Evolutionary conservation across 1,140 invertebrate genomes (phyloP), one percentile per base, ranked within the genome.

Genomic region (Dendrolimus punctatus): DNA sequence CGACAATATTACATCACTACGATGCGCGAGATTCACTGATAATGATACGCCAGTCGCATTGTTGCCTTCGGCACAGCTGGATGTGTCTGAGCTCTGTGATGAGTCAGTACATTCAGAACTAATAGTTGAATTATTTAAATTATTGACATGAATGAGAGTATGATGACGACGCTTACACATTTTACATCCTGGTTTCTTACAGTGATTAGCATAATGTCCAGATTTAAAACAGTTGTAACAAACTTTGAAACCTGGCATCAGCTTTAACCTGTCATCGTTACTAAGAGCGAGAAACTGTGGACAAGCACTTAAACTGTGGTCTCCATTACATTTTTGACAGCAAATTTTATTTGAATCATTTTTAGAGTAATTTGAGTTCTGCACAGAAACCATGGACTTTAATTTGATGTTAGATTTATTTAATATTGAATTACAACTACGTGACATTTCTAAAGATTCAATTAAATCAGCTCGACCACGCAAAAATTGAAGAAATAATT

Each of bases 201-300:
- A 55, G 40, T 7, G 48, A 44, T 50, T 49, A 8, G 47, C 36
- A 39, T 39, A 45, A 10, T 55, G 53, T 39, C 53, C 53, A 9
- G 10, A 6, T 6, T 36, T 8, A 39, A 55, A 49, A 45, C 53
- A 55, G 40, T 55, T 55, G 10, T 36, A 55, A 46, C 53, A 55
- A 6, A 55, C 42, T 40, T 49, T 55, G 8, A 39, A 50, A n/a
- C 8, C 44, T 7, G 40, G 36, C 2, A 55, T 6, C 46, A 10
- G 39, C 37, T 49, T 39, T 9, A 55, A 8, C 43, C 53, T 38
- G 23, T 37, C 47, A 5, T 50, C 42, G 10, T 45, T 44, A 10
- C 37, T 49, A 5, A 55, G 64, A 6, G 62, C 50, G 10, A 87
- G 38, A 64, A 65, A 57, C 8, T 40, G 36, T 10, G 53, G 4